Evolutionary conservation across 1,140 invertebrate species (phyloP), one percentile per base, ranked within the genome.

Genomic region (Pseudoatta argentina): DNA sequence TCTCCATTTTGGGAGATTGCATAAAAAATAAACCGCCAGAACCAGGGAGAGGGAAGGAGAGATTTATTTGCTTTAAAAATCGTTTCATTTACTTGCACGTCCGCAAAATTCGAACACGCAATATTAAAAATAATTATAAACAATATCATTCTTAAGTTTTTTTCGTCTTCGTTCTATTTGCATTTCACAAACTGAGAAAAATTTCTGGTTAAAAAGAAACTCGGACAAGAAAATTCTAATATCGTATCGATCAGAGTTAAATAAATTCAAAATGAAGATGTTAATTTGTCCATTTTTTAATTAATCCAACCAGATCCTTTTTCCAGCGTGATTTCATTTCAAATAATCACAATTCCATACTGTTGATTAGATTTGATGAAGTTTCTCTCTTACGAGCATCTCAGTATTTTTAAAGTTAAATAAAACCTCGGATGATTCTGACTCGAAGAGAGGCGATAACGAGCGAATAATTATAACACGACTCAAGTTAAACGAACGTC

Each of bases 1-100:
- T 83, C 69, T 83, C 79, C 27, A 82, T 82, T 82, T 82, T 59
- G 18, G 67, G 34, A 61, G 53, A 82, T 48, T 44, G 67, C 66
- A 24, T 51, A 7, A n/a, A 14, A 30, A 55, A 82, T 48, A 61
- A 61, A 73, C 66, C 8, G 5, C 12, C 16, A 3, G 5, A 16
- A 21, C 10, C 24, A 75, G 12, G 2, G 2, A 39, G 1, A 44
- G 34, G 4, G 1, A 44, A 2, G 21, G 14, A 30, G 39, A 21
- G n/a, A 78, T 66, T 66, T 82, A 24, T 55, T 69, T 55, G n/a
- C 14, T 55, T 53, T 18, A 18, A 73, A 59, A 44, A 10, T 44
- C 8, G 39, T 14, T 48, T 48, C 24, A 18, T 61, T 72, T 71
- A 53, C 39, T 57, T 12, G 30, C 30, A 8, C 6, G 24, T 44